Conservation (phyloP, 2,113 vertebrate species). For the Glareola pratincola region DNA sequence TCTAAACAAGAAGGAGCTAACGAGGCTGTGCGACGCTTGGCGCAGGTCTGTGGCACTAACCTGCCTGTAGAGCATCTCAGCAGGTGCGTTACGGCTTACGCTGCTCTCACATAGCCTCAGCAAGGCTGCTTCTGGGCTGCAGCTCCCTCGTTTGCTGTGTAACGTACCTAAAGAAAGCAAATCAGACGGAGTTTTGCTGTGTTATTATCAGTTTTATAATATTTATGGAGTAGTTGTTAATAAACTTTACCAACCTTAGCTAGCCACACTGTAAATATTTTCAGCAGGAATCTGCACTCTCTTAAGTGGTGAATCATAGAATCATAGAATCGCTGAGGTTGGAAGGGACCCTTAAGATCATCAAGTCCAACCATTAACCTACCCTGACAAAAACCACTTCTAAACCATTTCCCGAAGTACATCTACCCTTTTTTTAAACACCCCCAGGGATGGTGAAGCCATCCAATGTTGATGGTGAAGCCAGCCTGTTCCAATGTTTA, state of each 20-base stretch:
- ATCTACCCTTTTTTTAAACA: too few relatives aligned
- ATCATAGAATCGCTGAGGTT: too few relatives aligned
- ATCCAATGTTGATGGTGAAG: too few relatives aligned
- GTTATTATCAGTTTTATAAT: not conserved
- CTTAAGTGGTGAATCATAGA: not conserved
- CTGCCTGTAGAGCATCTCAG: not conserved
- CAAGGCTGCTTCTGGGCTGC: not conserved
- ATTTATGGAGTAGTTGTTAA: not conserved
- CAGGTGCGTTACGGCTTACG: not conserved
- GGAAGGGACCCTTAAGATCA: too few relatives aligned
- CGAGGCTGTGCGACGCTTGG: fast-evolving
- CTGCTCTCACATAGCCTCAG: not conserved
- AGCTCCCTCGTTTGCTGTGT: not conserved
- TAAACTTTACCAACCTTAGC: not conserved
- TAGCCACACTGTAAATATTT: not conserved
- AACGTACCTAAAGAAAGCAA: not conserved
- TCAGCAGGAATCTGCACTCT: not conserved
- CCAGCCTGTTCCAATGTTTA: too few relatives aligned
- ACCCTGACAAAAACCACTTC: too few relatives aligned
- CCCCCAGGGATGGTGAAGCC: too few relatives aligned
- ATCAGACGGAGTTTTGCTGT: not conserved
- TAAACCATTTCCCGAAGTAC: too few relatives aligned
- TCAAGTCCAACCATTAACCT: too few relatives aligned
- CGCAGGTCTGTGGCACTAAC: not conserved
- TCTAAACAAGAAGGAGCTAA: not conserved